A percentile compares a stretch with the other conserved stretches of the same genome.
Evolutionary conservation across 2,113 vertebrate species (phyloP).

Genomic region (Anolis carolinensis): DNA sequence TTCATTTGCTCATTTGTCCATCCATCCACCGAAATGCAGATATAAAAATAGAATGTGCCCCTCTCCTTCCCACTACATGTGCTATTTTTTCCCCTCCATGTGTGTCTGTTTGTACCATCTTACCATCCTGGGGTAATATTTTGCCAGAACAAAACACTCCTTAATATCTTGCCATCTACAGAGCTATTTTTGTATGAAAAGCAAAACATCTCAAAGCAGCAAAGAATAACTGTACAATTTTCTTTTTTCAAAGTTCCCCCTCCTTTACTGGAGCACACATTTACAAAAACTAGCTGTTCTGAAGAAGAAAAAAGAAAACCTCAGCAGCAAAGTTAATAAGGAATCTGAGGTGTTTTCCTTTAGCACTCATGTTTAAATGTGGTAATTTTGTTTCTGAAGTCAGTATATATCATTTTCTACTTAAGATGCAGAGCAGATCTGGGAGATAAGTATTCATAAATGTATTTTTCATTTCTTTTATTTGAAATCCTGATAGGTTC

Average conservation of each 20-base stretch:
- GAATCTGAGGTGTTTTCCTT: slow-evolving; percentile 45
- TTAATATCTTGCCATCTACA: slow-evolving; percentile 1
- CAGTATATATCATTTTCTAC: slow-evolving; percentile 55
- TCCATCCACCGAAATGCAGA: neutral
- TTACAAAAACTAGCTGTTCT: slow-evolving; percentile 1
- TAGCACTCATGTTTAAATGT: slow-evolving; percentile 52
- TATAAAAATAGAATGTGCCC: neutral
- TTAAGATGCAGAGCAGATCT: slow-evolving; percentile 56
- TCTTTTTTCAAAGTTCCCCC: slow-evolving; percentile 14
- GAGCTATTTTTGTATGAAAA: slow-evolving; percentile 23
- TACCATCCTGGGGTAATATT: slow-evolving; percentile 13
- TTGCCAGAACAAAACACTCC: neutral
- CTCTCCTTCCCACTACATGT: too few species aligned
- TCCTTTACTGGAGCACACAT: neutral
- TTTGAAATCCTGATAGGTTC: slow-evolving; percentile 57
- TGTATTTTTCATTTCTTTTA: slow-evolving; percentile 59
- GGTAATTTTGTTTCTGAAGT: slow-evolving; percentile 56
- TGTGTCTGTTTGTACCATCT: neutral
- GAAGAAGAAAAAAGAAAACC: slow-evolving; percentile 6
- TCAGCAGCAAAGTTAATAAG: slow-evolving; percentile 11
- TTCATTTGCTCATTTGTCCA: neutral
- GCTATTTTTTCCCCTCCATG: too few species aligned
- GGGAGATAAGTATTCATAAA: slow-evolving; percentile 58
- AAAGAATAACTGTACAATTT: slow-evolving; percentile 15
- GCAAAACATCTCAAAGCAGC: slow-evolving; percentile 17